phyloP scores from a whole-genome alignment of 2,888 invertebrate species.

The Lagria hirta region DNA sequence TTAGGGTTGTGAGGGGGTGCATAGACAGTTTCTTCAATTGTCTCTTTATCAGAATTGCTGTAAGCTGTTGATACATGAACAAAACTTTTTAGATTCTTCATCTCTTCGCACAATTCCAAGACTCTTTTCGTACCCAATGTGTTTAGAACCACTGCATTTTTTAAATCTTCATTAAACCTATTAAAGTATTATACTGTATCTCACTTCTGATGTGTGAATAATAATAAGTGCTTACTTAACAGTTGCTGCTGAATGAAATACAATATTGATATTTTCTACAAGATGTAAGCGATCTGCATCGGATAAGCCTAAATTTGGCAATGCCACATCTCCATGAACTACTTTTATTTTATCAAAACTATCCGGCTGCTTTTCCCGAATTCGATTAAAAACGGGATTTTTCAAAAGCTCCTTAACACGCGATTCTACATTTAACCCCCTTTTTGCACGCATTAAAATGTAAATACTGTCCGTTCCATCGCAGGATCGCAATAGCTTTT shows the following conservation, averaged over 20 bases:
- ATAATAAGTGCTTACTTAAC: constrained; percentile 60
- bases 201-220: too few relatives aligned
- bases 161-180: constrained; percentile 85
- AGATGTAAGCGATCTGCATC: constrained; percentile 64
- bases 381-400: constrained; percentile 71
- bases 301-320: constrained; percentile 70
- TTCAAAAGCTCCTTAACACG: constrained; percentile 73
- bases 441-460: constrained; percentile 75
- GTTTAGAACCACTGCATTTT: constrained; percentile 84
- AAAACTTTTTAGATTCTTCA: constrained; percentile 75
- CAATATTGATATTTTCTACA: constrained; percentile 71
- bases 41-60: constrained; percentile 84
- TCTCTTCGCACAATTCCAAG: constrained; percentile 77
- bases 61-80: constrained; percentile 96
- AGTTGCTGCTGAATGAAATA: constrained; percentile 96
- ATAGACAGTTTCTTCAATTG: constrained; percentile 84
- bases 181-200: neutral
- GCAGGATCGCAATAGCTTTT: constrained; percentile 87
- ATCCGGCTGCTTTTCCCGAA: constrained; percentile 65
- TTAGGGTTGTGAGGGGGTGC: constrained; percentile 67
- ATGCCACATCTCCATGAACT: constrained; percentile 75
- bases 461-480: constrained; percentile 76
- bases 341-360: constrained; percentile 68
- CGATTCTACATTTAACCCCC: constrained; percentile 68
- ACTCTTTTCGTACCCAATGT: constrained; percentile 85